Evolutionary conservation across 2,888 invertebrate species (phyloP), one percentile per base, ranked within the genome.

Genomic region (Trichopoda pennipes): DNA sequence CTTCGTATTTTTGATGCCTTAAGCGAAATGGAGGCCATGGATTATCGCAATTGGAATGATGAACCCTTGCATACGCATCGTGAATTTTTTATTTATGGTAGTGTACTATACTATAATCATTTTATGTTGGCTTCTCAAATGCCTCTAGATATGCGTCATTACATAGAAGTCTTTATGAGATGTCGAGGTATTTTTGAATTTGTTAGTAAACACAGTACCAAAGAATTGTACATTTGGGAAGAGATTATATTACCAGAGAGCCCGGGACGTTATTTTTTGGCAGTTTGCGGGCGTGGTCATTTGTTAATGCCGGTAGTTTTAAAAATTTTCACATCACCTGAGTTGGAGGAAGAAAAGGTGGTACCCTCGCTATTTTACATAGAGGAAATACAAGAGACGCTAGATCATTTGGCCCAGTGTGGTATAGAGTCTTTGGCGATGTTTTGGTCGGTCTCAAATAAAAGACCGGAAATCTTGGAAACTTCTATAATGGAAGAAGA

Each of bases 1-100:
- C 93, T 96, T 85, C 95, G 96, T 90, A 94, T 97, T 69, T 96
- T 97, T 89, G 96, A 97, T 91, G 96, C 96, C 38, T 92, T 98
- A 56, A 96, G 95, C 86, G 97, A 97, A 91, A 93, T 97, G 90
- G 97, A 97, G 92, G 96, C 97, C 16, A 96, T 96, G 91, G 97
- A 98, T 92, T 97, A 97, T 90, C 93, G 96, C 86, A 96, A 96
- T 92, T 96, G 96, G 96, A 96, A 95, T 86, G 96, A 96, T 88
- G 96, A 91, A 77, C 90, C 91, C 0, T 77, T 91, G 74, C 89
- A 90, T 84, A 90, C 90, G 0, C 90, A 90, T 64, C 87, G 91
- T 2, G 91, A 91, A 81, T 93, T 93, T 83, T 93, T 93, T 44
- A 92, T 93, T 51, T 89, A 92, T 60, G 93, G 93, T 16, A 92